These are phyloP conservation scores for Sarcophaga subvicina DNA, from an alignment of 2,888 invertebrate genomes.

Conservation along the genomic window DNA sequence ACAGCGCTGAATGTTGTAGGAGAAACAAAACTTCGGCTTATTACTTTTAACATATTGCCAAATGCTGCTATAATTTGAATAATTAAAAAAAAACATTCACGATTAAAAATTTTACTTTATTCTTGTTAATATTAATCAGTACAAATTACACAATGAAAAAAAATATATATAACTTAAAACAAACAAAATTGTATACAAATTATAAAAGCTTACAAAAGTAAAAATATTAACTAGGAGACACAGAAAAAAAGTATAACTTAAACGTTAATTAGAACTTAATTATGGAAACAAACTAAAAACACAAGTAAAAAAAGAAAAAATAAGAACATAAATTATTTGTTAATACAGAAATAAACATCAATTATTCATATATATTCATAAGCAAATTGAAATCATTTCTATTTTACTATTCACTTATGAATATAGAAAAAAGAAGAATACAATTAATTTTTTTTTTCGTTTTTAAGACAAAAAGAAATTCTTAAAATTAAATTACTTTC, in stretches of 20 bases:
- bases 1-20: too few species aligned
- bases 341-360: constrained; percentile 48
- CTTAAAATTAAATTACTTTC: constrained; percentile 39
- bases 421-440: constrained; percentile 31
- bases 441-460: constrained; percentile 12
- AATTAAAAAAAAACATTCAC: not conserved
- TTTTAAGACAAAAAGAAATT: constrained; percentile 33
- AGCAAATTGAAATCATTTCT: constrained; percentile 2
- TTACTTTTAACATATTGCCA: not conserved
- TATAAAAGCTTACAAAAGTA: constrained; percentile 51
- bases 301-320: constrained; percentile 43
- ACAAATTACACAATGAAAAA: constrained; percentile 75
- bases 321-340: constrained; percentile 33
- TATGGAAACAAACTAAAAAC: constrained; percentile 43
- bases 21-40: too few species aligned
- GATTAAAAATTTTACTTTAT: constrained; percentile 42
- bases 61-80: not conserved
- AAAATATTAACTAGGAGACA: constrained; percentile 58
- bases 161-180: constrained; percentile 60
- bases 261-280: constrained; percentile 48
- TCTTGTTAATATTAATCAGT: constrained; percentile 78
- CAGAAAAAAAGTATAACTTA: constrained; percentile 27
- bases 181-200: constrained; percentile 53
- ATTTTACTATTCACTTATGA: not conserved
- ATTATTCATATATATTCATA: constrained; percentile 4